These are phyloP conservation scores for Tamandua tetradactyla DNA, from an alignment of 2,797 vertebrate species.

Conservation along the genomic window DNA sequence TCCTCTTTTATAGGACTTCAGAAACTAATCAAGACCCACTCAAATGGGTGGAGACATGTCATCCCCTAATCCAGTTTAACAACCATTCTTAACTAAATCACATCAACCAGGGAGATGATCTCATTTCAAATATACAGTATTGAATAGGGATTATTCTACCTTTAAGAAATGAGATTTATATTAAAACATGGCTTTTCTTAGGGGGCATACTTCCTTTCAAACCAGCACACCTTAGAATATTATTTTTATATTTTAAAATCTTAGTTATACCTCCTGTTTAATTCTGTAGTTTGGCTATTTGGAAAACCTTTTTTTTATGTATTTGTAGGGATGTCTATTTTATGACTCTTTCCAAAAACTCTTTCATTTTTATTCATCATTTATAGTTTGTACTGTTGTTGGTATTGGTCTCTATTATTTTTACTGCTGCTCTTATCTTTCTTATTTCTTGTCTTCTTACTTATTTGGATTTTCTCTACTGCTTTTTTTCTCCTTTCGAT, in stretches of 20 bases:
- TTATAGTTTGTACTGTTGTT: background rate
- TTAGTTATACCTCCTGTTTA: background rate
- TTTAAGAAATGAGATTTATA: too few relatives aligned
- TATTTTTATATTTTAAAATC: background rate
- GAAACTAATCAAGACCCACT: too few relatives aligned
- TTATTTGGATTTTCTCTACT: background rate
- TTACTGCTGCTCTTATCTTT: background rate
- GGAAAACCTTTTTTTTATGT: background rate
- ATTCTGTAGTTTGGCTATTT: background rate
- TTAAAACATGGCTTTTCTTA: too few relatives aligned
- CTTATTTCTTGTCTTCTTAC: background rate
- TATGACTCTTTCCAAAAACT: background rate
- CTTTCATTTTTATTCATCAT: background rate
- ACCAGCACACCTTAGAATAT: too few relatives aligned
- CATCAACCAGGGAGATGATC: too few relatives aligned
- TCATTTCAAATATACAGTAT: too few relatives aligned
- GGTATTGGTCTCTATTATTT: background rate
- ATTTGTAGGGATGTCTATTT: background rate
- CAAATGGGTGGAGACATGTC: too few relatives aligned
- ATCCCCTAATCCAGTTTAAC: too few relatives aligned
- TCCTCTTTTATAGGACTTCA: too few relatives aligned
- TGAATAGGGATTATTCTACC: too few relatives aligned
- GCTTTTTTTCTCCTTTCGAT: background rate
- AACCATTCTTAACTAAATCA: too few relatives aligned
- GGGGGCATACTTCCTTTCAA: too few relatives aligned